phyloP scores from a whole-genome alignment of 2,888 invertebrate genomes.

The Pedicia rivosa region DNA sequence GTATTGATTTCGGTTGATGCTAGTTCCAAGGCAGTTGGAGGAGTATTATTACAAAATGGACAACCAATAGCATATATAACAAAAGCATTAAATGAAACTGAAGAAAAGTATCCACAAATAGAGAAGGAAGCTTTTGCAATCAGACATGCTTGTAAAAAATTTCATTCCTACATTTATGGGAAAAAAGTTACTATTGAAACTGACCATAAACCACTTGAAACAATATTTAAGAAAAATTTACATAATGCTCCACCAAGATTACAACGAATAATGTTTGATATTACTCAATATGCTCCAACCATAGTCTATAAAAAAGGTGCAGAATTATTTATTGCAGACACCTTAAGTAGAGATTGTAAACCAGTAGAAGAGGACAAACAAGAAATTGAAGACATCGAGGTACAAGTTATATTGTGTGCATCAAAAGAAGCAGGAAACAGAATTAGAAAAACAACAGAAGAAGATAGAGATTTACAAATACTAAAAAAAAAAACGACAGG shows the following conservation, averaged over 20 bases:
- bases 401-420: slow-evolving; percentile 10
- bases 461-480: too few species aligned
- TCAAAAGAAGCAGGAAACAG: slow-evolving; percentile 8
- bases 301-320: too few species aligned
- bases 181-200: slow-evolving; percentile 15
- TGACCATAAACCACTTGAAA: slow-evolving; percentile 19
- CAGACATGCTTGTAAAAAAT: slow-evolving; percentile 17
- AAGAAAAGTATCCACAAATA: slow-evolving; percentile 15
- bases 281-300: slow-evolving; percentile 15
- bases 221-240: slow-evolving; percentile 17
- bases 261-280: slow-evolving; percentile 16
- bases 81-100: not conserved
- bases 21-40: slow-evolving; percentile 12
- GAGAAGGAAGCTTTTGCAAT: slow-evolving; percentile 19
- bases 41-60: not conserved
- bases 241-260: slow-evolving; percentile 12
- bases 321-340: slow-evolving; percentile 14
- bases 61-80: not conserved
- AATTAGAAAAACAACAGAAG: slow-evolving; percentile 4
- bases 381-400: slow-evolving; percentile 10
- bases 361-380: slow-evolving; percentile 1
- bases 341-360: slow-evolving; percentile 12
- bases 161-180: too few species aligned
- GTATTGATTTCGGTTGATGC: slow-evolving; percentile 15
- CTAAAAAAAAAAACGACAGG: too few species aligned